A percentile compares a stretch with the other conserved stretches of the same genome.
Conservation (phyloP, 2,797 vertebrate species). For the Gobionotothen gibberifrons region DNA sequence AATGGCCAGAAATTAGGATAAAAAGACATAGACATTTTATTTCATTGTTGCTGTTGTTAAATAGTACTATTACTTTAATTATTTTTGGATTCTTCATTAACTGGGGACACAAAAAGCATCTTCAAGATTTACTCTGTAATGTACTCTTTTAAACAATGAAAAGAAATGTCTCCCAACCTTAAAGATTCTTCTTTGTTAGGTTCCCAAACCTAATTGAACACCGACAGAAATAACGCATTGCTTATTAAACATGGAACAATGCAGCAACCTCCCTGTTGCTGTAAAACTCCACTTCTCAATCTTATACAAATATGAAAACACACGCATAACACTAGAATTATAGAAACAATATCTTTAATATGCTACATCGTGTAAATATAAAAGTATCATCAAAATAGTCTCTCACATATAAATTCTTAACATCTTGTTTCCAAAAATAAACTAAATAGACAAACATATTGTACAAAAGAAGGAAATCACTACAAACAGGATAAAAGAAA, state of each 20-base stretch:
- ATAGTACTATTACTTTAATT: no score
- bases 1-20: neutral
- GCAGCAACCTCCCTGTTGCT: neutral
- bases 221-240: neutral
- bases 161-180: no score
- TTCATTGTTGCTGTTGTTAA: no score
- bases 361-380: constrained; percentile 82
- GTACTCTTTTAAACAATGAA: no score
- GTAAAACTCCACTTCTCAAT: neutral
- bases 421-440: constrained; percentile 76
- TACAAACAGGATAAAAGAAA: constrained; percentile 52
- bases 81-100: no score
- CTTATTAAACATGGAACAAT: neutral
- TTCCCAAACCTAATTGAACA: neutral
- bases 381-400: constrained; percentile 86
- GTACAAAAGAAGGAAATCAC: constrained; percentile 65
- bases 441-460: constrained; percentile 71
- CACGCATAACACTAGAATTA: neutral
- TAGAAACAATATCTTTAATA: constrained; percentile 84
- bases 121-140: no score
- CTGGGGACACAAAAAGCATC: no score
- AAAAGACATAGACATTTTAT: neutral
- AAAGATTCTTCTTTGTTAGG: no score
- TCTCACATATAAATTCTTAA: constrained; percentile 85
- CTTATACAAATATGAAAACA: neutral